These are phyloP conservation scores for Zosterops lateralis DNA, from an alignment of 2,113 vertebrate species.

Conservation along the genomic window DNA sequence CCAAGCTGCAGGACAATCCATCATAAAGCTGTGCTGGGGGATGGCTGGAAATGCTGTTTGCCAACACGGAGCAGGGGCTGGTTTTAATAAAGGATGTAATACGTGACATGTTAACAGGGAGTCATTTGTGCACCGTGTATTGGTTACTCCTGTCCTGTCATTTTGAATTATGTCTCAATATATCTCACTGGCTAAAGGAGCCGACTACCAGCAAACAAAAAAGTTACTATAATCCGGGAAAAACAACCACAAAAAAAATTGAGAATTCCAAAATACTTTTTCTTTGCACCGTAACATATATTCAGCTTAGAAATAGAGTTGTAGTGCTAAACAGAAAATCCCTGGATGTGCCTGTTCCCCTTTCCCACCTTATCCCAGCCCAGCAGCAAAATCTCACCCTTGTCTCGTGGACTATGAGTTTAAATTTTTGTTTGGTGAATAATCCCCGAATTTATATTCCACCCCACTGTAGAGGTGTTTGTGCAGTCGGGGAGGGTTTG, in stretches of 20 bases:
- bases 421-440: neutral
- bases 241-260: neutral
- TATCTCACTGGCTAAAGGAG: neutral
- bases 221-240: neutral
- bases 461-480: rapidly evolving
- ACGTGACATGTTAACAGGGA: conserved; percentile 65
- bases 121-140: conserved; percentile 44
- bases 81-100: conserved; percentile 63
- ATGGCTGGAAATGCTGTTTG: neutral
- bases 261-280: neutral
- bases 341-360: neutral
- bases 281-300: neutral
- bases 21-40: neutral
- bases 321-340: neutral
- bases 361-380: neutral
- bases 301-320: neutral
- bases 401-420: rapidly evolving
- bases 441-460: neutral
- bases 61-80: neutral
- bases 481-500: neutral
- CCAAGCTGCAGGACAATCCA: neutral
- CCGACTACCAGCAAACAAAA: neutral
- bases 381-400: neutral
- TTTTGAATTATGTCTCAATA: conserved; percentile 52
- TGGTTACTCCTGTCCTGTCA: conserved; percentile 54